Evolutionary conservation across 2,797 vertebrate genomes (phyloP).

Genomic region (Leptodactylus fallax): DNA sequence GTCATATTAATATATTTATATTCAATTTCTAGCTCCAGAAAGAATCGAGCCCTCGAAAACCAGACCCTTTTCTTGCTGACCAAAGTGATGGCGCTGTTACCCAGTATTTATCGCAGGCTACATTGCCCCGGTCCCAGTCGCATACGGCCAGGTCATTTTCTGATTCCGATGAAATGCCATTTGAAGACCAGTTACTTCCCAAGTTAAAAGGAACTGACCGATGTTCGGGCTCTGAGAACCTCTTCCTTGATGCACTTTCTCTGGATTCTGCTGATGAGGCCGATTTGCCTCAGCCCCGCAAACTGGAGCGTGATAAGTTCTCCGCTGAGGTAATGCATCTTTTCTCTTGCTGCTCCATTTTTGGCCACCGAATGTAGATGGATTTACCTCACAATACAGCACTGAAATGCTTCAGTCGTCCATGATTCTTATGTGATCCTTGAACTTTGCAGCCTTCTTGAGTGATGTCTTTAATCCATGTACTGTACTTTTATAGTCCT

Average conservation of each 20-base stretch:
- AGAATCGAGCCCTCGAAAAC: slow-evolving; percentile 75
- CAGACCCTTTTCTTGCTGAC: slow-evolving; percentile 72
- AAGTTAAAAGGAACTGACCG: slow-evolving; percentile 82
- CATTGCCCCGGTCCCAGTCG: slow-evolving; percentile 70
- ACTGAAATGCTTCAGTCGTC: background rate
- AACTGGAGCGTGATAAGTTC: slow-evolving; percentile 84
- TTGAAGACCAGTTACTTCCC: slow-evolving; percentile 79
- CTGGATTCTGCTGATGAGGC: slow-evolving; percentile 82
- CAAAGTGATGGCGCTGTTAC: slow-evolving; percentile 73
- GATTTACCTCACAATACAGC: background rate
- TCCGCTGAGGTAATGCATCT: slow-evolving; percentile 81
- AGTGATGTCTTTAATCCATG: background rate
- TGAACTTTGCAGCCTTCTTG: slow-evolving; percentile 1
- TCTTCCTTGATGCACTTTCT: slow-evolving; percentile 89
- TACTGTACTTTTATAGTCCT: slow-evolving; percentile 1
- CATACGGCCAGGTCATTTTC: slow-evolving; percentile 80
- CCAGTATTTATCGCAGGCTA: slow-evolving; percentile 78
- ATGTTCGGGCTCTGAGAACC: slow-evolving; percentile 84
- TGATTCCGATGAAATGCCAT: slow-evolving; percentile 80
- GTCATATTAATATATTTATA: background rate
- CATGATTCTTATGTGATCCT: background rate
- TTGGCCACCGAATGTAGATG: slow-evolving; percentile 21
- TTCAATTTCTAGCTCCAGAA: slow-evolving; percentile 82
- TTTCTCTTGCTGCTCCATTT: slow-evolving; percentile 35
- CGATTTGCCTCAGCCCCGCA: slow-evolving; percentile 77